Evolutionary conservation across 1,140 invertebrate species (phyloP).

Genomic region (Drosophila teissieri): DNA sequence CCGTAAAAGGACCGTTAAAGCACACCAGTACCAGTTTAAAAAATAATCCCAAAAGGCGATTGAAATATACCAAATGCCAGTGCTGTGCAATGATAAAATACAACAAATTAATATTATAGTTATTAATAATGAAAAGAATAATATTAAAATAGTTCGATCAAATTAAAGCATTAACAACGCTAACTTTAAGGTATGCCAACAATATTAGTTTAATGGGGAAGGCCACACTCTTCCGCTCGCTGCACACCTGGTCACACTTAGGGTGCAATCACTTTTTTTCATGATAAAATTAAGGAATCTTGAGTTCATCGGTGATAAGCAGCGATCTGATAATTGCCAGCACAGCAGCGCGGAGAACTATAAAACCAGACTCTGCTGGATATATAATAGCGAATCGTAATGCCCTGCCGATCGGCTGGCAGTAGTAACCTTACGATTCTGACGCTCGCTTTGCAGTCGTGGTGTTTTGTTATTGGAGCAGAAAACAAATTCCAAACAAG

Average conservation of each 20-base stretch:
- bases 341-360: slow-evolving; percentile 5
- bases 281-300: slow-evolving; percentile 28
- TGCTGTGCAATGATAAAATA: not conserved
- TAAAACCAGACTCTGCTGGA: not conserved
- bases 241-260: slow-evolving; percentile 19
- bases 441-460: slow-evolving; percentile 64
- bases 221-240: not conserved
- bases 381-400: not conserved
- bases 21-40: not conserved
- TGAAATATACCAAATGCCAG: not conserved
- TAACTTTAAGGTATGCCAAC: too few species aligned
- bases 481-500: slow-evolving; percentile 59
- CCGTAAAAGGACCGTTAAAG: not conserved
- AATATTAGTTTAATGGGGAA: not conserved
- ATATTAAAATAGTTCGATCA: not conserved
- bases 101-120: not conserved
- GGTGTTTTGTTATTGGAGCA: slow-evolving; percentile 76
- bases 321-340: slow-evolving; percentile 14
- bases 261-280: slow-evolving; percentile 27
- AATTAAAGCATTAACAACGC: too few species aligned
- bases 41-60: not conserved
- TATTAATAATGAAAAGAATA: not conserved
- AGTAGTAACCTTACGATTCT: slow-evolving; percentile 17
- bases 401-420: not conserved
- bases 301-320: slow-evolving; percentile 20